phyloP scores from a whole-genome alignment of 2,113 vertebrate genomes.

The Mesembrinibis cayennensis region DNA sequence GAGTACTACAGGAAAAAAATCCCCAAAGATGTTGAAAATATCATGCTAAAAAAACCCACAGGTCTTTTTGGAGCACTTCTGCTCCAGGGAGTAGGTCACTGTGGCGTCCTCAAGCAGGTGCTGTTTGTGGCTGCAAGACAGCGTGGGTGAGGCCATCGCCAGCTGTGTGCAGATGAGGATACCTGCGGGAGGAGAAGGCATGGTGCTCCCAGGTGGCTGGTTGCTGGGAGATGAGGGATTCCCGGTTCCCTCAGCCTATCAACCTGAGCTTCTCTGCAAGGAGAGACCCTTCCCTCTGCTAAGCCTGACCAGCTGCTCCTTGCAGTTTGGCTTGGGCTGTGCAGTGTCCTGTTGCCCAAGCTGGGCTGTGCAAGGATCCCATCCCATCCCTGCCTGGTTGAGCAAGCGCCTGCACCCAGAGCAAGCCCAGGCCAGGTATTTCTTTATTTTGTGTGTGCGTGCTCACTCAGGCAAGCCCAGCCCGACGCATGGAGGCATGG shows the following conservation, averaged over 20 bases:
- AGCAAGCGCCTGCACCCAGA: background rate
- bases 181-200: background rate
- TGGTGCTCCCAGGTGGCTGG: background rate
- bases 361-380: too few species aligned
- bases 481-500: accelerated
- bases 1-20: background rate
- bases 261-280: background rate
- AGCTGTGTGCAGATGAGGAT: background rate
- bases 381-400: background rate
- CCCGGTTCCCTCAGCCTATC: background rate
- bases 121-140: background rate
- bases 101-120: background rate
- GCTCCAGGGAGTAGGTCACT: background rate
- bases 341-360: background rate
- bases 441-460: too few species aligned
- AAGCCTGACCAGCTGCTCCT: background rate
- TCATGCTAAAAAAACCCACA: background rate
- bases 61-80: background rate
- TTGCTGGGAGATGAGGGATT: background rate
- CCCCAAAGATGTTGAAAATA: background rate
- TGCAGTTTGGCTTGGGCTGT: background rate
- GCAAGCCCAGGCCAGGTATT: background rate
- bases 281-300: background rate
- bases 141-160: accelerated
- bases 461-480: background rate